Evolutionary conservation across 1,140 invertebrate species (phyloP).

Genomic region (Lepidurus packardi): DNA sequence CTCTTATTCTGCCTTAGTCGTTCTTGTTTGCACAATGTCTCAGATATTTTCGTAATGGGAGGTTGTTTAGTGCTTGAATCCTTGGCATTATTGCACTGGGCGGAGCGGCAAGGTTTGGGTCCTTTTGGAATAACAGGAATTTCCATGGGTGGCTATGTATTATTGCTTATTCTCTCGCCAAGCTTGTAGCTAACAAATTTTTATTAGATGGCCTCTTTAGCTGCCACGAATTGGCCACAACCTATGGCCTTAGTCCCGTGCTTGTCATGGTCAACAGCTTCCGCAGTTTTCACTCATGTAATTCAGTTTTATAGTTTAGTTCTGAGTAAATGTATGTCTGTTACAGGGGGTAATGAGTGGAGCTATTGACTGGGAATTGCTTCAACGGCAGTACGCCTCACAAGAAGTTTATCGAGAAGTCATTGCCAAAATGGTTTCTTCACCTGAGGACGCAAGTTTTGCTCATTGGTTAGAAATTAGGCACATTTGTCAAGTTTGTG

Average conservation of each 20-base stretch:
- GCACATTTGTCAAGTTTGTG: neutral
- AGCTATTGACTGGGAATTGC: slow-evolving; percentile 86
- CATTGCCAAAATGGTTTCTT: slow-evolving; percentile 65
- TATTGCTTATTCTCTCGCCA: slow-evolving; percentile 44
- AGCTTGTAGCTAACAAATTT: neutral
- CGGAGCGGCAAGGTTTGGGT: slow-evolving; percentile 75
- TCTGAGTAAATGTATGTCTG: slow-evolving; percentile 34
- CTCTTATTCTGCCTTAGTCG: slow-evolving; percentile 55
- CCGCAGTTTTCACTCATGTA: slow-evolving; percentile 89
- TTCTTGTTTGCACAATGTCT: slow-evolving; percentile 89
- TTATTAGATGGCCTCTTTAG: slow-evolving; percentile 88
- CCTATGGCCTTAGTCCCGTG: slow-evolving; percentile 89
- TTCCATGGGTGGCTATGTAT: slow-evolving; percentile 98
- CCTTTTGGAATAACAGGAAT: slow-evolving; percentile 91
- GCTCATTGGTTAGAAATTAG: neutral
- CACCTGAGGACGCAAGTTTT: slow-evolving; percentile 41
- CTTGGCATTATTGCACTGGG: slow-evolving; percentile 88
- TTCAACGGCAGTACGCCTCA: slow-evolving; percentile 83
- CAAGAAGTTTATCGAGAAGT: slow-evolving; percentile 74
- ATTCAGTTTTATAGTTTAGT: slow-evolving; percentile 35
- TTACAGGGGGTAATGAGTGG: slow-evolving; percentile 85
- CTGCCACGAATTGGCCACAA: slow-evolving; percentile 89
- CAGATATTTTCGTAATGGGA: slow-evolving; percentile 99
- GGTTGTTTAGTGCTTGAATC: slow-evolving; percentile 92
- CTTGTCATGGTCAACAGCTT: slow-evolving; percentile 94